Base-by-base conservation (phyloP, 1,140 invertebrate genomes). In the Drosophila chauvacae region DNA sequence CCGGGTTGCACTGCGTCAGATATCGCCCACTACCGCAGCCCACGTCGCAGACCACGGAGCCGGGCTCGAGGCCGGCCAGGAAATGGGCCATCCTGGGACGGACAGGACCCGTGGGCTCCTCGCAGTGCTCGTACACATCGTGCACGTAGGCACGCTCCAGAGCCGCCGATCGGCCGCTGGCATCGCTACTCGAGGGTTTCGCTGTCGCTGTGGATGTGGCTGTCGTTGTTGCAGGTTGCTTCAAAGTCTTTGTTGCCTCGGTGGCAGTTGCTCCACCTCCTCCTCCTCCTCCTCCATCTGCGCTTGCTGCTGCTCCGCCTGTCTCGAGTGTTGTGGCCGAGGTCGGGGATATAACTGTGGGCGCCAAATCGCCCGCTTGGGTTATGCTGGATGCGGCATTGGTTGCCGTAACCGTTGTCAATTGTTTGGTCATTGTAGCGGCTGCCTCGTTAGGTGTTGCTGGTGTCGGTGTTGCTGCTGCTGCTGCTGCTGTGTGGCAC, bases 11-110 rank as follows among this genome's bases (percentile, higher is more conserved):
- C 81, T 98, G 95, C 90, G 95, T 96, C 3, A 98, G 93, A 93
- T 98, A 98, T 91, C 98, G 97, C 26, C 98, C 98, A 93, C 97
- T 98, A 70, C 98, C 98, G 93, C 98, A 99, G 66, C 98, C 98
- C 72, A 98, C 96, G 93, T 99, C 97, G 90, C 97, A 98, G 61
- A 99, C 96, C 39, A 98, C 94, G 59, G 97, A 97, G 50, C 97
- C 97, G 2, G 97, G 97, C 87, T 98, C 97, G 26, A 98, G 94
- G 57, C 96, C 96, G 48, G 96, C 93, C 53, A 99, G 95, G 93
- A 99, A 98, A 84, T 97, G 95, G 81, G 96, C 95, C 57, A 98
- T 97, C 79, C 95, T 94, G 23, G 97, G 97, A 95, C 97, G 97
- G 33, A 95, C 94, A 66, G 95, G 95, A 71, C 95, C 95, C 60